A percentile compares a stretch with the other conserved stretches of the same genome.
These are phyloP conservation scores for Aldabrachelys gigantea DNA, from an alignment of 2,113 vertebrate genomes.

Conservation along the genomic window DNA sequence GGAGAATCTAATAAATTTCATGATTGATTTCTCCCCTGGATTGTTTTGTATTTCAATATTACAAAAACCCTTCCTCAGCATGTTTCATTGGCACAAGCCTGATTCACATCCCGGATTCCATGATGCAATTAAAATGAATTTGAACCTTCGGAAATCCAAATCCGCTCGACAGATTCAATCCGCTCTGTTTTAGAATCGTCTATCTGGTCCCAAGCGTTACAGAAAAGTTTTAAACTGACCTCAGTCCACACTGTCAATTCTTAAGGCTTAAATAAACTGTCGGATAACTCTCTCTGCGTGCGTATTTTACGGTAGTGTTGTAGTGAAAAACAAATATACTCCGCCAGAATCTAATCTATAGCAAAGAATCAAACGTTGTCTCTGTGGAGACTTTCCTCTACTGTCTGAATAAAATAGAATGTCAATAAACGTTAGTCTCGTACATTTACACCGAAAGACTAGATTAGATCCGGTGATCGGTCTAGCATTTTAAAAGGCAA, in stretches of 20 bases:
- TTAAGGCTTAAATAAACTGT: accelerated
- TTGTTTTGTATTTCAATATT: neutral
- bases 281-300: neutral
- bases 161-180: neutral
- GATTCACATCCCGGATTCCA: neutral
- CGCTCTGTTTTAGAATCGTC: neutral
- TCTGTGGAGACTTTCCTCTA: accelerated
- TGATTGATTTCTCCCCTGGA: constrained; percentile 49
- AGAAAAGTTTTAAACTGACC: neutral
- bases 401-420: neutral
- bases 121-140: neutral
- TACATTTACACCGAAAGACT: neutral
- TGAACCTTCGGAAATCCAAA: neutral
- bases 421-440: neutral
- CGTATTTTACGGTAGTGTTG: neutral
- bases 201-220: neutral
- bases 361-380: accelerated
- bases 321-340: neutral
- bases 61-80: neutral
- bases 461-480: neutral
- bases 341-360: neutral
- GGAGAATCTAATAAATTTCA: constrained; percentile 20
- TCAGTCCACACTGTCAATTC: neutral
- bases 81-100: neutral
- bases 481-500: neutral